These are phyloP conservation scores for Phymorhynchus buccinoides DNA, from an alignment of 1,140 invertebrate genomes.

Conservation along the genomic window DNA sequence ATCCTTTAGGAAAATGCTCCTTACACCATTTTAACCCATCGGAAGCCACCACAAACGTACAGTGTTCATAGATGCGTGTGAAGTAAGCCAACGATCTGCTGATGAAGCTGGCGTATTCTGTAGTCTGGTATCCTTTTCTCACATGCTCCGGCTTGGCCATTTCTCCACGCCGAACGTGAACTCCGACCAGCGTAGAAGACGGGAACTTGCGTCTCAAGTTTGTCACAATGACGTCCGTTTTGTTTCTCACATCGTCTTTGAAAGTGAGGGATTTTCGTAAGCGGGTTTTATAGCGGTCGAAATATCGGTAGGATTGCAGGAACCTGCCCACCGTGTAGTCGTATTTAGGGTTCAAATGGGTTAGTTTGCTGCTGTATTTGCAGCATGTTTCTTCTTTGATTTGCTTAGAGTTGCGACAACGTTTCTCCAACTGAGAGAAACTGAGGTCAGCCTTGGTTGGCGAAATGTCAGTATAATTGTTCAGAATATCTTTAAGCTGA, in stretches of 20 bases:
- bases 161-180: conserved; percentile 62
- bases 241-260: conserved; percentile 36
- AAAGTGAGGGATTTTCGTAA: conserved; percentile 54
- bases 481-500: too few species aligned
- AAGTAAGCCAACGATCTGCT: conserved; percentile 51
- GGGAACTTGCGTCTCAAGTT: conserved; percentile 22
- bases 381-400: conserved; percentile 36
- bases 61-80: conserved; percentile 32
- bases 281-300: conserved; percentile 37
- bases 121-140: conserved; percentile 42
- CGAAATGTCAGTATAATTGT: too few species aligned
- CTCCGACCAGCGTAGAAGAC: conserved; percentile 48
- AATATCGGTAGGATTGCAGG: conserved; percentile 63
- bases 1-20: conserved; percentile 10
- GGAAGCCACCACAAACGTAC: conserved; percentile 52
- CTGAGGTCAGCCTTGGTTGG: background rate
- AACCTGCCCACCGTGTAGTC: conserved; percentile 48
- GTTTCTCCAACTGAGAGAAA: background rate
- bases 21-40: conserved; percentile 54
- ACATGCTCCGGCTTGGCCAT: conserved; percentile 39
- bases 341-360: conserved; percentile 37
- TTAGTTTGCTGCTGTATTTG: conserved; percentile 46
- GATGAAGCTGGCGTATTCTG: conserved; percentile 44
- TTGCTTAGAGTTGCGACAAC: background rate
- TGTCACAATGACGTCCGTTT: conserved; percentile 37